Percentiles rank a stretch among this genome's conserved stretches.
These are phyloP conservation scores for Perizoma flavofasciatum DNA, from an alignment of 2,888 invertebrate genomes.

Conservation along the genomic window DNA sequence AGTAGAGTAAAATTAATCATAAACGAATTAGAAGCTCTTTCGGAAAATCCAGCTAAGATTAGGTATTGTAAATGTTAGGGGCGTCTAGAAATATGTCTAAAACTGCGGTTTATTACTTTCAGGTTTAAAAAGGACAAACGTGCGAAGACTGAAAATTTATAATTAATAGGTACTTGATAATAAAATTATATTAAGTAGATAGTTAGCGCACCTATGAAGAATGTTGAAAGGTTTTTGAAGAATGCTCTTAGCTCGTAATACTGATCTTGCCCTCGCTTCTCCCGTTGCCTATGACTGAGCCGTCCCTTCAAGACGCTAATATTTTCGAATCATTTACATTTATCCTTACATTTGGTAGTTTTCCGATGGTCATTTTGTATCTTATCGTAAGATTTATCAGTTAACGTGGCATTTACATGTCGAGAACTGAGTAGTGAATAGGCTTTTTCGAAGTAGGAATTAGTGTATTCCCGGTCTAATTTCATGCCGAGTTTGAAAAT, in stretches of 20 bases:
- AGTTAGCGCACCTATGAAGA: not conserved
- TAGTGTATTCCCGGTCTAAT: slow-evolving; percentile 10
- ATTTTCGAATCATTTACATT: slow-evolving; percentile 3
- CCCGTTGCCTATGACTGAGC: not conserved
- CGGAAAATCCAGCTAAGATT: not conserved
- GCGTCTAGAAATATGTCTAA: slow-evolving; percentile 37
- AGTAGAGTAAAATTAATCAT: not conserved
- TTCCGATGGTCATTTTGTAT: slow-evolving; percentile 5
- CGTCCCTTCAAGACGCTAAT: slow-evolving; percentile 7
- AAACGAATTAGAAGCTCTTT: not conserved
- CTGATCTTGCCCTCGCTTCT: not conserved
- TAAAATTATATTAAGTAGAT: no score
- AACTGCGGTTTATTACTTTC: slow-evolving; percentile 69
- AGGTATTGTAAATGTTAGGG: slow-evolving; percentile 7
- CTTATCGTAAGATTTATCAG: slow-evolving; percentile 5
- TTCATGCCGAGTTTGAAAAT: slow-evolving; percentile 2
- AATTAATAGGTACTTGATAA: no score
- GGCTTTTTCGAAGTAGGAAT: slow-evolving; percentile 1
- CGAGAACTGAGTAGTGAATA: slow-evolving; percentile 7
- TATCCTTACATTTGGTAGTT: not conserved
- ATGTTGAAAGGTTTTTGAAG: slow-evolving; percentile 3
- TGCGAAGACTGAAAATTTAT: slow-evolving; percentile 57
- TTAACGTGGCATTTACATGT: slow-evolving; percentile 14
- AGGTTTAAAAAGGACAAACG: slow-evolving; percentile 68
- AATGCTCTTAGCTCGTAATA: not conserved